Conservation (phyloP, 1,140 invertebrate species). For the Bombus pascuorum region DNA sequence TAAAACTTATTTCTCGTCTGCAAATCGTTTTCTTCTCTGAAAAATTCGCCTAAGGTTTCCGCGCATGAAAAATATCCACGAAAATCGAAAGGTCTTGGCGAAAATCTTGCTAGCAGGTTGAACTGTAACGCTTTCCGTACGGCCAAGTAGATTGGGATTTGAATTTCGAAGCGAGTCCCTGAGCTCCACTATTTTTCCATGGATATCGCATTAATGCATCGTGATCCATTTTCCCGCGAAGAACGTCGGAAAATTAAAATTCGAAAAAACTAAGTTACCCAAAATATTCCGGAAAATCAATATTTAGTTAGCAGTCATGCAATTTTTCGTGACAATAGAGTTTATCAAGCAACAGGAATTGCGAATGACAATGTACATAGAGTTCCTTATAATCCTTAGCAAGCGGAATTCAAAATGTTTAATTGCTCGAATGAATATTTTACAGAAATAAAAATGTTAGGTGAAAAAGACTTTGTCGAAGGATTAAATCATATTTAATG, state of each 20-base stretch:
- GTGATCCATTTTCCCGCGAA: not conserved
- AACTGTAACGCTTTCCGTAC: not conserved
- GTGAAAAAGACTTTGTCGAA: no score
- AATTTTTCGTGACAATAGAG: no score
- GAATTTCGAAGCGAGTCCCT: not conserved
- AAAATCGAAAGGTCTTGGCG: not conserved
- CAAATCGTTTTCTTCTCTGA: not conserved
- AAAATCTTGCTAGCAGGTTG: not conserved
- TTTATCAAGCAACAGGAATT: not conserved
- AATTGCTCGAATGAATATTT: not conserved
- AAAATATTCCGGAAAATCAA: not conserved
- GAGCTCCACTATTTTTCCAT: not conserved
- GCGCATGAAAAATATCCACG: not conserved
- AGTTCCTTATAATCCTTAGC: not conserved
- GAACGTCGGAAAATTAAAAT: not conserved
- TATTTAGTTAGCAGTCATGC: no score
- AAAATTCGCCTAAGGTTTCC: not conserved
- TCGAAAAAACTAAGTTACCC: not conserved
- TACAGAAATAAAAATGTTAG: no score
- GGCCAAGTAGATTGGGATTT: constrained; percentile 4
- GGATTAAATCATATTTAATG: no score
- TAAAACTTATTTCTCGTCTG: not conserved
- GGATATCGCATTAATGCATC: not conserved
- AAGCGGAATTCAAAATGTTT: not conserved
- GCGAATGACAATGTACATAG: not conserved